Evolutionary conservation across 2,888 invertebrate species (phyloP), one percentile per base, ranked within the genome.

Genomic region (Stenichneumon culpator): DNA sequence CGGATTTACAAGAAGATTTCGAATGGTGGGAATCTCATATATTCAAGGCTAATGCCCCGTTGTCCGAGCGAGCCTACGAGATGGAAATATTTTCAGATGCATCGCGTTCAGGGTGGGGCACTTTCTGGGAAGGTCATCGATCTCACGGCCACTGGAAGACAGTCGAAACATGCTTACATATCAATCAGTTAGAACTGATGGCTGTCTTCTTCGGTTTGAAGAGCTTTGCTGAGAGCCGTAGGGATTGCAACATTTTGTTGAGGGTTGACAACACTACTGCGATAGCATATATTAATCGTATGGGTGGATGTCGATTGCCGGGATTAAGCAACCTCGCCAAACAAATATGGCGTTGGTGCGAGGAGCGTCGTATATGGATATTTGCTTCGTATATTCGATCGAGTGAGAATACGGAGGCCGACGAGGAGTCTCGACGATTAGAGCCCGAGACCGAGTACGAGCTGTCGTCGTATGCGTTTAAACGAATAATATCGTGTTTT

Each of bases 251-350:
- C 39, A 82, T 88, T 9, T 50, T 88, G 11, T 80, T 88, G 19
- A 57, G 84, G 22, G 86, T 88, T 25, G 87, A 87, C 28, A 87
- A 88, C 36, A 87, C 85, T 1, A 87, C 86, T 0, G 86, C 84
- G 14, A 54, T 67, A 19, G 36, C 67, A 2, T 67, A 72, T 57
- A 50, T 39, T 36, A 39, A 67, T 67, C 39, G 79, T 75, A 82
- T 82, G 19, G 69, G 16, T 77, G 77, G 84, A 68, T 72, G 2
- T 57, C 81, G 22, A 52, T 65, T 3, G 50, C 28, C 28, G n/a
- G 25, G 32, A 28, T 57, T 44, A n/a, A 68, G 14, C 60, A 68
- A 16, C 36, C 68, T 91, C 36, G 74, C 86, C 5, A 52, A 68
- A 68, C 32, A 73, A 85, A 85, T 60, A 3, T n/a, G 7, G 79